phyloP scores from a whole-genome alignment of 2,113 vertebrate genomes.

The Ciconia maguari region DNA sequence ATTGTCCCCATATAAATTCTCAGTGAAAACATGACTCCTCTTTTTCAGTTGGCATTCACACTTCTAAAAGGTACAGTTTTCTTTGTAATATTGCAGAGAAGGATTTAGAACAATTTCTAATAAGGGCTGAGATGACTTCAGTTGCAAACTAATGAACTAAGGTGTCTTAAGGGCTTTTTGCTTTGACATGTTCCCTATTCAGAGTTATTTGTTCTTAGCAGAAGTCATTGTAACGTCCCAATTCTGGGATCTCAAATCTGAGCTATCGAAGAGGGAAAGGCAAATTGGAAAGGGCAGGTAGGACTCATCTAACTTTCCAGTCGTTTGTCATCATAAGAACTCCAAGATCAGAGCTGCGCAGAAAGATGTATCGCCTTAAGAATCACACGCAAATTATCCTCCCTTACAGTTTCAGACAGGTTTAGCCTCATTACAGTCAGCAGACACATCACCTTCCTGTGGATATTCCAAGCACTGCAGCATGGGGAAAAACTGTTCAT shows the following conservation, averaged over 20 bases:
- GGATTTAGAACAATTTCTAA: not conserved
- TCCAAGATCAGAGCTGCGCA: not conserved
- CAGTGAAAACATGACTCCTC: not conserved
- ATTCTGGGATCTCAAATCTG: not conserved
- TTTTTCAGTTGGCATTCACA: not conserved
- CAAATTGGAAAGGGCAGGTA: not conserved
- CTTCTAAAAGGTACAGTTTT: not conserved
- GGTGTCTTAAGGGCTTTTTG: not conserved
- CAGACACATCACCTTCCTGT: not conserved
- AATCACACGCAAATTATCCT: not conserved
- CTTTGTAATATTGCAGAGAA: not conserved
- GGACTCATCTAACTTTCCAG: not conserved
- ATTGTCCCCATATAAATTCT: not conserved
- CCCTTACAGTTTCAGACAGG: not conserved
- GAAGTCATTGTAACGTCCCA: not conserved
- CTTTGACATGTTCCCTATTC: not conserved
- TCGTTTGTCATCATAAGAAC: not conserved
- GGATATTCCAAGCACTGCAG: not conserved
- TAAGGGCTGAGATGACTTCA: not conserved
- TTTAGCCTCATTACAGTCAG: not conserved
- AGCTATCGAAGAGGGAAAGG: not conserved
- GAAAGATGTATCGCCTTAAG: not conserved
- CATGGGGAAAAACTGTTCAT: not conserved
- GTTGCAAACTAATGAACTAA: not conserved
- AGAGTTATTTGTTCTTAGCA: not conserved